These are phyloP conservation scores for Xiphorhynchus erythropygius DNA, from an alignment of 2,797 vertebrate species.

Conservation along the genomic window DNA sequence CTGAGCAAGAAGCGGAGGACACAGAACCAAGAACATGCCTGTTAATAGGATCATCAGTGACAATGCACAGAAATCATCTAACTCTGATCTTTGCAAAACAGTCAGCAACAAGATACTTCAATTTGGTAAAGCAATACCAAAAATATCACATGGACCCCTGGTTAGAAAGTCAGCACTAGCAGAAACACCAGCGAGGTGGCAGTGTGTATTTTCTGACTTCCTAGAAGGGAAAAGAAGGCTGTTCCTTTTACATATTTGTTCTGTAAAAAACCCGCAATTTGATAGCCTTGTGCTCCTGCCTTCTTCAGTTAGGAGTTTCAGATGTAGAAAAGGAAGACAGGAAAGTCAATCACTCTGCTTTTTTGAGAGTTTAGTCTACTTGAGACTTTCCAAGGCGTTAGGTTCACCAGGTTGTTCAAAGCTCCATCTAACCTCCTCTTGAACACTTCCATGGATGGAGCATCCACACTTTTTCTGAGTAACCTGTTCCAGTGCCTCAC, in stretches of 20 bases:
- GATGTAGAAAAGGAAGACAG: background rate
- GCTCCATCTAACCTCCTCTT: background rate
- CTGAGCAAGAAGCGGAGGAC: background rate
- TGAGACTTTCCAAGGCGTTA: background rate
- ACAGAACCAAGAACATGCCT: background rate
- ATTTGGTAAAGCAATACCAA: background rate
- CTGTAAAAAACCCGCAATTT: background rate
- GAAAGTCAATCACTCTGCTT: fast-evolving
- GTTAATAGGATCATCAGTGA: background rate
- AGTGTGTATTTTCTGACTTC: background rate
- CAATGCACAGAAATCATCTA: background rate
- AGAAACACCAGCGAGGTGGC: background rate
- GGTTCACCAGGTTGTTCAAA: background rate
- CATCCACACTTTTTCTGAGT: background rate
- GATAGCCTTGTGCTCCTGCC: background rate
- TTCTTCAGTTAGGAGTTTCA: background rate
- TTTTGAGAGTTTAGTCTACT: background rate
- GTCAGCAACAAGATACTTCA: background rate
- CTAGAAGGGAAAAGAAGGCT: background rate
- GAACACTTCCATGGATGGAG: background rate
- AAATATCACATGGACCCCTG: background rate
- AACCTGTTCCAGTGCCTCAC: background rate
- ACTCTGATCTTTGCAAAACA: background rate
- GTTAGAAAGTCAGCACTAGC: background rate
- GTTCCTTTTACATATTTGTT: background rate